These are phyloP conservation scores for Pampusana beccarii DNA, from an alignment of 2,113 vertebrate genomes.

Conservation along the genomic window DNA sequence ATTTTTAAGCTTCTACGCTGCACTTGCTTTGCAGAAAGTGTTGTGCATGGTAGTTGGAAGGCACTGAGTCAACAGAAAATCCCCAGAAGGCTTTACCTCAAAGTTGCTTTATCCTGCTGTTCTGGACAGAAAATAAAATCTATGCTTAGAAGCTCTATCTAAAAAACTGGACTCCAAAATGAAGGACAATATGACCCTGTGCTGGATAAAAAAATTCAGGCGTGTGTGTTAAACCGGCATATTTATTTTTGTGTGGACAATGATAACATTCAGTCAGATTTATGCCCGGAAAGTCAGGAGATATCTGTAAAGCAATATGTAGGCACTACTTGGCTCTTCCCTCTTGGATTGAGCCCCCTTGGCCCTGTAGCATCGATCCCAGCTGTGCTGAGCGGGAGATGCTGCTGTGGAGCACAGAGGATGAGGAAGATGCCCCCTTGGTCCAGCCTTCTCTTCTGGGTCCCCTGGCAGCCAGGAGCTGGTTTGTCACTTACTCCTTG, in stretches of 20 bases:
- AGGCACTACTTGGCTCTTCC: background rate
- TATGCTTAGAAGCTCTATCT: background rate
- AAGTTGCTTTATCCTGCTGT: background rate
- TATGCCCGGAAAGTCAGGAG: background rate
- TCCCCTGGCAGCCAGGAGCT: background rate
- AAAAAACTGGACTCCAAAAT: background rate
- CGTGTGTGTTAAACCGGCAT: background rate
- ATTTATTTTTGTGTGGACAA: background rate
- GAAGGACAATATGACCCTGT: background rate
- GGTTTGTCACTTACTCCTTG: background rate
- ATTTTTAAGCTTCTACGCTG: background rate
- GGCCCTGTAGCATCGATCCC: background rate
- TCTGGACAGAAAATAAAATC: background rate
- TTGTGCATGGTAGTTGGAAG: background rate
- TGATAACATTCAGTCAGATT: background rate
- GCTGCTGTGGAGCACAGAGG: background rate
- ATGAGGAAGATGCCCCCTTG: background rate
- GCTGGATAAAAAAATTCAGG: background rate
- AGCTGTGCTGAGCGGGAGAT: background rate
- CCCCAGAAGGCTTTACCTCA: background rate
- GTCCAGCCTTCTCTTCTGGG: background rate
- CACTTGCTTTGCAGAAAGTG: background rate
- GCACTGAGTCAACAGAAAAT: constrained; percentile 15
- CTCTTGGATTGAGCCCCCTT: background rate
- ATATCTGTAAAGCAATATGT: background rate